These are phyloP conservation scores for Rhinoptilus africanus DNA, from an alignment of 2,113 vertebrate genomes.

Conservation along the genomic window DNA sequence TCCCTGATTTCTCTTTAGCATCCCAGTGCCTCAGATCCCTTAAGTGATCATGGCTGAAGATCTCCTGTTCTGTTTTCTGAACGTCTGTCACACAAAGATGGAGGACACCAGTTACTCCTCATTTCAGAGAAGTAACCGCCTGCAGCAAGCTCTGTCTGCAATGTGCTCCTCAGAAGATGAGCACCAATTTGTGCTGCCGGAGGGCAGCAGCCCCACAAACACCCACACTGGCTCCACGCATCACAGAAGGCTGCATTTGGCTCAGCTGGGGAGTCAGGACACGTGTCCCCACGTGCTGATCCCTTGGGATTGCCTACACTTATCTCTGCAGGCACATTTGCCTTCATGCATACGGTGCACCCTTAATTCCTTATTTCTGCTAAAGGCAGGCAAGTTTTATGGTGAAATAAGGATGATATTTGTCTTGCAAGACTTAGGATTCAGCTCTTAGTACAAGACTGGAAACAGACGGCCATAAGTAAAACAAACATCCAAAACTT, in stretches of 20 bases:
- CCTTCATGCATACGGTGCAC: background rate
- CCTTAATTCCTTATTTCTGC: background rate
- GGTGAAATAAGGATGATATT: background rate
- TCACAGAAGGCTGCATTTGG: fast-evolving
- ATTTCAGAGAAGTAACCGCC: background rate
- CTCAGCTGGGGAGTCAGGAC: background rate
- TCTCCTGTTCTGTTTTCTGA: background rate
- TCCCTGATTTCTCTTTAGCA: background rate
- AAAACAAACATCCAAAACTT: background rate
- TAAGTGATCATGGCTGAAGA: background rate
- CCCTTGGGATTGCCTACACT: background rate
- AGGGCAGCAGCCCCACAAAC: background rate
- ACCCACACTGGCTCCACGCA: background rate
- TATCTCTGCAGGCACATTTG: background rate
- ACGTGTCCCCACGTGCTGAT: background rate
- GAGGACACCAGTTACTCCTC: background rate
- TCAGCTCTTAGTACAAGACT: background rate
- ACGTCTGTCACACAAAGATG: background rate
- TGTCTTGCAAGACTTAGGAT: background rate
- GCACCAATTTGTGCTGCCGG: fast-evolving
- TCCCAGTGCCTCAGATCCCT: background rate
- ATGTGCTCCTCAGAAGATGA: background rate
- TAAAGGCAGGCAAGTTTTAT: background rate
- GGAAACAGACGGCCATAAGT: background rate
- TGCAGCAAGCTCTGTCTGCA: background rate